Evolutionary conservation across 2,888 invertebrate genomes (phyloP), one percentile per base, ranked within the genome.

Genomic region (Andrena bucephala): DNA sequence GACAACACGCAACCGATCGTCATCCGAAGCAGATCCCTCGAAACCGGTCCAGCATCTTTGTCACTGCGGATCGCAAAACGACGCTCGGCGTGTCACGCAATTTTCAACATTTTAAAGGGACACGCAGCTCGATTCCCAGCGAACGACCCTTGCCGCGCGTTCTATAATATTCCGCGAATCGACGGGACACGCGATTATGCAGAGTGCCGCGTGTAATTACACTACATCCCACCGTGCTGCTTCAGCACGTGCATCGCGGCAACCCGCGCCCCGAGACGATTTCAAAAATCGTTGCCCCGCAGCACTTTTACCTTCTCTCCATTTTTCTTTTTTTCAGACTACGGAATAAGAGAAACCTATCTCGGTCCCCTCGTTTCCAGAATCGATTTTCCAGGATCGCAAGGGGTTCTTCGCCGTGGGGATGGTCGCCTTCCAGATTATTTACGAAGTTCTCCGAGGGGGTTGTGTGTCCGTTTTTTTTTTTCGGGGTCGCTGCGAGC

Each of bases 361-460:
- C 78, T 52, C 52, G 57, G 67, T 71, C 63, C 70, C 77, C 75
- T 74, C 67, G 76, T 81, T 63, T 67, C 48, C 80, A 68, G 80
- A 63, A 89, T 88, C 89, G 85, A 88, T 89, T 88, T 88, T 87
- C 83, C 72, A 79, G 83, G 36, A 85, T 81, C 77, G 81, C 48
- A 70, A 77, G 71, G 77, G 76, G 80, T 72, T 84, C 77, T 72
- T 78, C 67, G 71, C 71, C 77, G 75, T 33, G 81, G 71, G 74
- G 69, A 79, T 74, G 74, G 73, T 87, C 77, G 84, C 80, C 84
- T 88, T 84, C 60, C 84, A 84, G 89, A 88, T 88, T 88, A 88
- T 88, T 88, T 88, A 88, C 89, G 81, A 88, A 88, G 73, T 89
- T 81, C 80, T 77, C 60, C 62, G 71, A 70, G 81, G 83, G 89